These are phyloP conservation scores for Apoda limacodes DNA, from an alignment of 2,888 invertebrate species.

Conservation along the genomic window DNA sequence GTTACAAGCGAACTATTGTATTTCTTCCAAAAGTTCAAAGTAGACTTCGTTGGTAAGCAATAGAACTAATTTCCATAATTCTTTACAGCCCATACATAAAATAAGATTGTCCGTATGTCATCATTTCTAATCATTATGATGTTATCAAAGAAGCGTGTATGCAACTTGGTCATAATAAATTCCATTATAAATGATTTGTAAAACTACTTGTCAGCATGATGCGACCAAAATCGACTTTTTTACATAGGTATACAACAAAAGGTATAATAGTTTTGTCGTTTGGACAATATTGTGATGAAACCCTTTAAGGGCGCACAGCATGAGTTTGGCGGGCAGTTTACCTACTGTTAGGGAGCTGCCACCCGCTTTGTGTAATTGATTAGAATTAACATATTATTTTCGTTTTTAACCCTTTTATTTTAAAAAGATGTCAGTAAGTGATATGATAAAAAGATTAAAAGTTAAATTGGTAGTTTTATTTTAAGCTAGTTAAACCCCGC, in stretches of 20 bases:
- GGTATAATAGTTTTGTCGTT: conserved; percentile 51
- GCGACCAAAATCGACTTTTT: conserved; percentile 39
- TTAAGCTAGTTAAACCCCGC: too few species aligned
- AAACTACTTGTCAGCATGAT: conserved; percentile 66
- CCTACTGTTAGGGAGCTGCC: conserved; percentile 59
- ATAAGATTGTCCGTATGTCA: conserved; percentile 46
- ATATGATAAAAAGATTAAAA: too few species aligned
- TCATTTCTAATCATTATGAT: conserved; percentile 49
- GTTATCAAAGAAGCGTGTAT: conserved; percentile 43
- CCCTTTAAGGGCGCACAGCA: conserved; percentile 46
- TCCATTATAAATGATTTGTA: conserved; percentile 59
- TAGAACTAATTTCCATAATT: too few species aligned
- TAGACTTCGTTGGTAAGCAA: too few species aligned
- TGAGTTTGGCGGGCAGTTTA: conserved; percentile 39
- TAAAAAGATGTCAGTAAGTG: conserved; percentile 28
- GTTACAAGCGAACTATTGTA: too few species aligned
- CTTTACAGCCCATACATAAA: too few species aligned
- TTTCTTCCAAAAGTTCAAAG: too few species aligned
- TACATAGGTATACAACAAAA: conserved; percentile 26
- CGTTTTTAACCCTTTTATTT: conserved; percentile 48
- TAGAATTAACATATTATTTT: conserved; percentile 29
- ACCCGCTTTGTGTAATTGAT: conserved; percentile 36
- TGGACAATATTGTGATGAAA: conserved; percentile 54
- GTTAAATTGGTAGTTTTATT: too few species aligned
- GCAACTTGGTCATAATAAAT: conserved; percentile 41